Base-by-base conservation (phyloP, 2,113 vertebrate species). In the Pluvialis apricaria region DNA sequence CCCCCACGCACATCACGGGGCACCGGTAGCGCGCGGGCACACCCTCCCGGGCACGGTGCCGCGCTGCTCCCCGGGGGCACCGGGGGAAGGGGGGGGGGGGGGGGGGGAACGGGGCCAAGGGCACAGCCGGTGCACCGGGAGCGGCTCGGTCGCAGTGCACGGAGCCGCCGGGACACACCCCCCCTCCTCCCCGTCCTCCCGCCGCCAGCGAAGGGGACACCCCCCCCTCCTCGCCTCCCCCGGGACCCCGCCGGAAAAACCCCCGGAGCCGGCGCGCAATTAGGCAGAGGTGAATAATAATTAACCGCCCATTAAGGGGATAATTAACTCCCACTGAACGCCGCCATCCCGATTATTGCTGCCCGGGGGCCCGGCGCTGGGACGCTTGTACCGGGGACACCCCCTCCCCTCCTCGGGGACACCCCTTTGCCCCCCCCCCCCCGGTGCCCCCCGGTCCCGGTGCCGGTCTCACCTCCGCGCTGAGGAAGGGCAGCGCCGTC, bases 381-480 rank as follows among this genome's bases (percentile, higher is more conserved):
- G 88, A 81, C 49, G 32, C 18, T 52, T 17, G 2, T 5, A 76
- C 25, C 40, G 66, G 70, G 86, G 76, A 89, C 70, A 64, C 58
- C 66, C 68, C 21, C 24, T 20, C 19, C 32, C 57, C 32, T 32
- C 20, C 28, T 24, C 54, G 26, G 49, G 64, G 64, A 54, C 36
- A n/a, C 25, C 70, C 76, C 45, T 44, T 44, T 15, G 14, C 42
- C 42, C 36, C 3, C 8, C n/a, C 22, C 24, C 28, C 11, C 82
- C 71, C 52, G 31, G 31, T 51, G 9, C 45, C 28, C 38, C 20
- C 26, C 38, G 78, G 54, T 58, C 8, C 40, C 65, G 14, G 15
- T 58, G 68, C n/a, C 68, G 70, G 42, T 28, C 94, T 97, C 95
- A 97, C 97, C 97, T 97, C 95, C 5, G 58, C 82, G 15, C 86